Percentiles rank a stretch among this genome's conserved stretches.
Evolutionary conservation across 2,797 vertebrate species (phyloP).

Genomic region (Coreius guichenoti): DNA sequence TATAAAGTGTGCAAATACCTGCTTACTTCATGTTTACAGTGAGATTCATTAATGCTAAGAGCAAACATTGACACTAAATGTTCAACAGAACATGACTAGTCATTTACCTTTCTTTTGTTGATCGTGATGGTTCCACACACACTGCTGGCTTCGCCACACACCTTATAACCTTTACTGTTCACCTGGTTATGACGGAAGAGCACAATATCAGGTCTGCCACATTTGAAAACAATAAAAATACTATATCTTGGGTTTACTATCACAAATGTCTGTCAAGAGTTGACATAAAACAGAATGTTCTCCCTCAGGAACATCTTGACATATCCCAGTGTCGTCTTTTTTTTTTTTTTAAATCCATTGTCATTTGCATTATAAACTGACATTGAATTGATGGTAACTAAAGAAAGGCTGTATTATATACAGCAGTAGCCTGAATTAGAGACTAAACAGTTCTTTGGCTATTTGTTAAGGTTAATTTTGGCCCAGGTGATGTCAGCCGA

Average conservation of each 20-base stretch:
- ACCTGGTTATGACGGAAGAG: conserved; percentile 76
- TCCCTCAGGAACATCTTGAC: neutral
- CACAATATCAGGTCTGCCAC: neutral
- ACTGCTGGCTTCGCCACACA: conserved; percentile 96
- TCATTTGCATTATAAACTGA: neutral
- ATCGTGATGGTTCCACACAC: conserved; percentile 97
- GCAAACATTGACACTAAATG: neutral
- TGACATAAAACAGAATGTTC: neutral
- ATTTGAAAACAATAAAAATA: neutral
- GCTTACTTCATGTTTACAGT: neutral
- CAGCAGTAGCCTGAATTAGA: neutral
- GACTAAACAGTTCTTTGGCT: neutral
- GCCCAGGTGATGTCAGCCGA: neutral
- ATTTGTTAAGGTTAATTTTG: neutral
- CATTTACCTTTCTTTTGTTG: conserved; percentile 91
- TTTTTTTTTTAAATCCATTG: neutral
- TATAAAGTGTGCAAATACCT: neutral
- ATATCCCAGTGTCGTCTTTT: no score
- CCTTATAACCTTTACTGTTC: conserved; percentile 98
- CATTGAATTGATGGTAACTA: no score
- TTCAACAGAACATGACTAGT: neutral
- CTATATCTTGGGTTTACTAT: neutral
- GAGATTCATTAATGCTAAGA: neutral
- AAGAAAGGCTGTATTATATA: neutral
- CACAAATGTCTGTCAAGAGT: neutral